Evolutionary conservation across 2,797 vertebrate species (phyloP).

Genomic region (Mormyrus proboscirostris): DNA sequence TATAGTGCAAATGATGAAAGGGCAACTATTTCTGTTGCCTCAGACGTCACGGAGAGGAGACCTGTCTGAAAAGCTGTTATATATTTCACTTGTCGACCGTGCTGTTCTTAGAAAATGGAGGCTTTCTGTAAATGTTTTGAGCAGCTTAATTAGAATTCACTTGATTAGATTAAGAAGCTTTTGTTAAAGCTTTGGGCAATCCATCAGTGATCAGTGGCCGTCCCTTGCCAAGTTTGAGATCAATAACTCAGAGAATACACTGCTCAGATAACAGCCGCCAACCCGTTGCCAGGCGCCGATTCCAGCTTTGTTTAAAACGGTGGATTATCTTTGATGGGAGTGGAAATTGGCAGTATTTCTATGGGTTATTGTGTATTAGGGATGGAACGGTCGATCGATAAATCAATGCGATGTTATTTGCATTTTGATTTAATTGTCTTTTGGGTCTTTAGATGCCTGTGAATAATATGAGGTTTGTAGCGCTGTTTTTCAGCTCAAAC

Average conservation of each 20-base stretch:
- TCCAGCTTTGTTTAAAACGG: slow-evolving; percentile 1
- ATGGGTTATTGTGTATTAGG: not conserved
- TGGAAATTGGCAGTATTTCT: slow-evolving; percentile 11
- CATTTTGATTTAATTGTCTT: slow-evolving; percentile 1
- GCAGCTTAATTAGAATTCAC: slow-evolving; percentile 17
- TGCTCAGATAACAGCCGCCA: not conserved
- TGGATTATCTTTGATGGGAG: slow-evolving; percentile 4
- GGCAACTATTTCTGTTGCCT: not conserved
- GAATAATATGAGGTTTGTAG: not conserved
- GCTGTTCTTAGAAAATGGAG: slow-evolving; percentile 3
- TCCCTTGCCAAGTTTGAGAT: slow-evolving; percentile 14
- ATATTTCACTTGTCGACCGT: not conserved
- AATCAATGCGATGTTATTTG: not conserved
- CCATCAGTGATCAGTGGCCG: not conserved
- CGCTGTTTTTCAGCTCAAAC: not conserved
- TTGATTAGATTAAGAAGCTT: slow-evolving; percentile 20
- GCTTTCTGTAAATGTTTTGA: slow-evolving; percentile 22
- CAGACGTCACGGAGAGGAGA: not conserved
- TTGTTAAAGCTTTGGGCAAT: slow-evolving; percentile 12
- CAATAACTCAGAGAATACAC: slow-evolving; percentile 17
- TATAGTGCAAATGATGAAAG: not conserved
- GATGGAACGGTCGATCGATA: not conserved
- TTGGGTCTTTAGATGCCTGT: not conserved
- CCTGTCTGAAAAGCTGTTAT: not conserved
- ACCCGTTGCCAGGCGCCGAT: not conserved